phyloP scores from a whole-genome alignment of 1,140 invertebrate genomes.

The Cherax quadricarinatus region DNA sequence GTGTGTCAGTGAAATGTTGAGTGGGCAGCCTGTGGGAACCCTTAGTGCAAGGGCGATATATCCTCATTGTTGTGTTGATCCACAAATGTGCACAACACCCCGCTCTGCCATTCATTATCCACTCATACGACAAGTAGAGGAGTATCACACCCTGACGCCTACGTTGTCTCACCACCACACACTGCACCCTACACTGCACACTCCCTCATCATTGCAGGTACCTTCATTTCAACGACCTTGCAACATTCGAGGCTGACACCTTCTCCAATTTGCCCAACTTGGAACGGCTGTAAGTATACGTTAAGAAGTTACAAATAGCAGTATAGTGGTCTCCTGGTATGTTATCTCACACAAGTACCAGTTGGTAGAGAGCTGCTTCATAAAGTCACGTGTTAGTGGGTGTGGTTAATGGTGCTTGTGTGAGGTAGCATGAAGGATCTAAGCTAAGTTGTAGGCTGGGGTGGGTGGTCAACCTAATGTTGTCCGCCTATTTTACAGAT shows the following conservation, averaged over 20 bases:
- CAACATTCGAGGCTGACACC: conserved; percentile 80
- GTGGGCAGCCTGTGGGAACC: too few relatives aligned
- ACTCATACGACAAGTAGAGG: background rate
- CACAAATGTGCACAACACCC: too few relatives aligned
- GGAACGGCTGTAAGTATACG: conserved; percentile 79
- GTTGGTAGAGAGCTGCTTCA: background rate
- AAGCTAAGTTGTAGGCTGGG: background rate
- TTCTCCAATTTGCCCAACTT: conserved; percentile 82
- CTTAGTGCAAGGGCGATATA: too few relatives aligned
- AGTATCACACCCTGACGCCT: background rate
- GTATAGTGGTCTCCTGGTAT: background rate
- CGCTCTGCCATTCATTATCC: too few relatives aligned
- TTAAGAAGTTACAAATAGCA: background rate
- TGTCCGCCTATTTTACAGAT: conserved; percentile 61
- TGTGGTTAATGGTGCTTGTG: background rate
- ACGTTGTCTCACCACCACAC: background rate
- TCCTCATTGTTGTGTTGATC: too few relatives aligned
- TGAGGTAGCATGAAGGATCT: background rate
- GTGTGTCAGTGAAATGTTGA: too few relatives aligned
- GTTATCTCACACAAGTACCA: background rate
- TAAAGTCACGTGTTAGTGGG: background rate
- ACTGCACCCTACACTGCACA: conserved; percentile 41
- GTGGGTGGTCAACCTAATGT: conserved; percentile 43
- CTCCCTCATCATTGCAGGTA: conserved; percentile 77
- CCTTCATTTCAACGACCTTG: conserved; percentile 83